phyloP scores from a whole-genome alignment of 2,113 vertebrate species.

The Dicrurus megarhynchus region DNA sequence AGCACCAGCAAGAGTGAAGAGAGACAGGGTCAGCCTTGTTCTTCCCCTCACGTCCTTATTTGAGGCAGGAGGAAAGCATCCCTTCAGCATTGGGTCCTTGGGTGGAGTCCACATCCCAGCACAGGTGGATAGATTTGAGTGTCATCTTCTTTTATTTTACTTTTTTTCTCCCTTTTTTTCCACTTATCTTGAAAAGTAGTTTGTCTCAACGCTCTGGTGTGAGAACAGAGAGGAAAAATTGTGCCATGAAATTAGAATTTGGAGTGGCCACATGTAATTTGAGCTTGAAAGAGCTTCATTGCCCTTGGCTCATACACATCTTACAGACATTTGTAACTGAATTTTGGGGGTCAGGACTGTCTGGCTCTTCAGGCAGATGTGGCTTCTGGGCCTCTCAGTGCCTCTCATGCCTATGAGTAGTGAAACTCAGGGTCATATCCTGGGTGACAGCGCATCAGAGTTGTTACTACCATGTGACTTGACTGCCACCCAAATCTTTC shows the following conservation, averaged over 20 bases:
- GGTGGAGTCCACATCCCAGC: neutral
- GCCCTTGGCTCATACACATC: neutral
- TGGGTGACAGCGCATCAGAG: neutral
- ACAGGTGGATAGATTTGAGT: neutral
- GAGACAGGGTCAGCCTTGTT: neutral
- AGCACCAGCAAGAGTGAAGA: neutral
- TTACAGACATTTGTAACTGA: neutral
- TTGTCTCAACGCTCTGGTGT: neutral
- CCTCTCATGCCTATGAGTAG: neutral
- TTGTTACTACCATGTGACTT: rapidly evolving
- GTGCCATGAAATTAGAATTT: conserved; percentile 1
- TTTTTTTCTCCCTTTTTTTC: rapidly evolving
- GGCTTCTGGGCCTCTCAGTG: neutral
- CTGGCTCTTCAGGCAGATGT: neutral
- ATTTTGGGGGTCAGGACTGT: neutral
- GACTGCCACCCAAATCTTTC: neutral
- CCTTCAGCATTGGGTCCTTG: neutral
- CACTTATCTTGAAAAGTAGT: neutral
- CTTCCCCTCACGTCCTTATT: rapidly evolving
- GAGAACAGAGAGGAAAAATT: neutral
- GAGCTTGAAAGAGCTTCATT: neutral
- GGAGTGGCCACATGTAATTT: neutral
- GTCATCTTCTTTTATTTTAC: neutral
- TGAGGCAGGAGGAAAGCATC: neutral
- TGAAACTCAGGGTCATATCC: neutral